These are phyloP conservation scores for Rhyacophila brunnea DNA, from an alignment of 1,140 invertebrate species.

Conservation along the genomic window DNA sequence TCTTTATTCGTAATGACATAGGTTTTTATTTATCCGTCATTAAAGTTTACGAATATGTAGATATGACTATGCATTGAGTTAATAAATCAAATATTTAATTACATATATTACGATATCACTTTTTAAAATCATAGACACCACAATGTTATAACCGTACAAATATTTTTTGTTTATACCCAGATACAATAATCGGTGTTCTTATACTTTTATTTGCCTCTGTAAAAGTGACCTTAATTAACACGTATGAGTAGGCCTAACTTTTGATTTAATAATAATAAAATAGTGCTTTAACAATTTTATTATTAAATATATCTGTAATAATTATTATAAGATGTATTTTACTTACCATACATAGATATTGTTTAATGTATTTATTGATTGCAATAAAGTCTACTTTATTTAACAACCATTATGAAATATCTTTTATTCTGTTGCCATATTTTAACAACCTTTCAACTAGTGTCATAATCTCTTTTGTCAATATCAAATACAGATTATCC, in stretches of 20 bases:
- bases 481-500: too few relatives aligned
- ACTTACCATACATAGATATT: conserved; percentile 34
- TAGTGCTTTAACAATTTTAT: conserved; percentile 24
- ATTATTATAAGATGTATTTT: conserved; percentile 26
- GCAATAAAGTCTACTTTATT: conserved; percentile 34
- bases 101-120: too few relatives aligned
- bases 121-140: too few relatives aligned
- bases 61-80: too few relatives aligned
- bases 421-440: neutral
- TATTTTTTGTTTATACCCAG: too few relatives aligned
- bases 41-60: too few relatives aligned
- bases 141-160: too few relatives aligned
- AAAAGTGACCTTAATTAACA: conserved; percentile 22
- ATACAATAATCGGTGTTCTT: conserved; percentile 14
- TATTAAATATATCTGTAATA: conserved; percentile 3
- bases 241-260: conserved; percentile 16
- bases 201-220: conserved; percentile 19
- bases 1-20: too few relatives aligned
- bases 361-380: conserved; percentile 33
- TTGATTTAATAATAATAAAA: conserved; percentile 7
- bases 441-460: too few relatives aligned
- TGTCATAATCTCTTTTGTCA: too few relatives aligned
- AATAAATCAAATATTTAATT: too few relatives aligned
- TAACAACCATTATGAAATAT: conserved; percentile 27
- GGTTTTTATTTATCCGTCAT: too few relatives aligned